Evolutionary conservation across 2,113 vertebrate genomes (phyloP).

Genomic region (Chunga burmeisteri): DNA sequence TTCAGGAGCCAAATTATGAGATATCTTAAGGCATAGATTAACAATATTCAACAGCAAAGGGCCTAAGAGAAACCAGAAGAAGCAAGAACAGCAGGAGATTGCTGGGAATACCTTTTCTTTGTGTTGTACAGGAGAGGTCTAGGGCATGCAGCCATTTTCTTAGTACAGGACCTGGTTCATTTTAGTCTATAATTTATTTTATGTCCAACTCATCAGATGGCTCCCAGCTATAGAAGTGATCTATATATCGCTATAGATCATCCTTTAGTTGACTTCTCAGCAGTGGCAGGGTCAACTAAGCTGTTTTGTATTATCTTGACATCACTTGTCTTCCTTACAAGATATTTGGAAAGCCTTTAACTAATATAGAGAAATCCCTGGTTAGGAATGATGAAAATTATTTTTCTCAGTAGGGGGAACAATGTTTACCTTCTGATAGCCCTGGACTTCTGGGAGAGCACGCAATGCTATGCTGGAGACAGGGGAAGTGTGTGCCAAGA

Average conservation of each 20-base stretch:
- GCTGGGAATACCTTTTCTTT: not conserved
- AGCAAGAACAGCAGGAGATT: not conserved
- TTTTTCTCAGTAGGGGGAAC: not conserved
- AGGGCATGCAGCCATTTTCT: not conserved
- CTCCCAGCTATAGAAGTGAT: not conserved
- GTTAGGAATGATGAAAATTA: not conserved
- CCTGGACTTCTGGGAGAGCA: not conserved
- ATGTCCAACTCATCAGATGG: not conserved
- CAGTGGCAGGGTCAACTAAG: not conserved
- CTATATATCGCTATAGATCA: not conserved
- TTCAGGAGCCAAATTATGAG: not conserved
- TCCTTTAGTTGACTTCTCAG: not conserved
- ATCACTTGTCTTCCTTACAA: not conserved
- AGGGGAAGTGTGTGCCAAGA: rapidly evolving
- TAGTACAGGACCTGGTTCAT: not conserved
- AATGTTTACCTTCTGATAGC: not conserved
- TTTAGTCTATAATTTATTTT: not conserved
- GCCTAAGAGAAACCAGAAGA: not conserved
- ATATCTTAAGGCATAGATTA: not conserved
- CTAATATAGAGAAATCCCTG: not conserved
- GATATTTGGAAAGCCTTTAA: not conserved
- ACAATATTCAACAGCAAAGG: not conserved
- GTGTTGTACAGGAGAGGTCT: not conserved
- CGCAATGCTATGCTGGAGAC: not conserved
- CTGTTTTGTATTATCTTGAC: not conserved